A percentile compares a stretch with the other conserved stretches of the same genome.
Conservation (phyloP, 2,888 invertebrate species). For the Drosophila fulvimacula region DNA sequence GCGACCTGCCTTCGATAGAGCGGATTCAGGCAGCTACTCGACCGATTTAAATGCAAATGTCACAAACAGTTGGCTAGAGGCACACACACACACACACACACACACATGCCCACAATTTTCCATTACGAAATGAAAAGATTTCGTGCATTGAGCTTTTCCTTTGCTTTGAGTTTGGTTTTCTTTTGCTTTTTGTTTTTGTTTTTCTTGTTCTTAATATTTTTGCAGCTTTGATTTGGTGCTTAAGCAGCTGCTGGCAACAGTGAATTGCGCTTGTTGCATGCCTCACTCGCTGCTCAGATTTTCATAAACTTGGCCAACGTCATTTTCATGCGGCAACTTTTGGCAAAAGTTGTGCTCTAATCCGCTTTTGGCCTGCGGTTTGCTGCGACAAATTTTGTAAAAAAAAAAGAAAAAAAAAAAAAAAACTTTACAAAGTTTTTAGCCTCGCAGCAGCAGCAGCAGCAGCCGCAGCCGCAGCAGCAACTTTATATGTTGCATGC, state of each 20-base stretch:
- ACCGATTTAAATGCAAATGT: constrained; percentile 60
- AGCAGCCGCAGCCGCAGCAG: not conserved
- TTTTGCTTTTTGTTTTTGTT: constrained; percentile 5
- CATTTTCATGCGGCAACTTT: constrained; percentile 38
- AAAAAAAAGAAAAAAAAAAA: not conserved
- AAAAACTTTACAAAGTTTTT: constrained; percentile 43
- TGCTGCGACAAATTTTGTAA: constrained; percentile 39
- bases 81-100: constrained; percentile 8
- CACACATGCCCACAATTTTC: constrained; percentile 31
- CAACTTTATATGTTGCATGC: constrained; percentile 48
- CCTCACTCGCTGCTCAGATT: constrained; percentile 27
- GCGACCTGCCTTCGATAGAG: not conserved
- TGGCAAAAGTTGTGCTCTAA: constrained; percentile 31
- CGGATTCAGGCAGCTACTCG: constrained; percentile 3
- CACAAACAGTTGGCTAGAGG: constrained; percentile 32
- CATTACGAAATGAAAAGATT: constrained; percentile 55
- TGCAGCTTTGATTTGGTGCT: constrained; percentile 45
- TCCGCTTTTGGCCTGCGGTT: constrained; percentile 57
- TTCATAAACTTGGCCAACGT: constrained; percentile 51
- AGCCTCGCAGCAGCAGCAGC: not conserved
- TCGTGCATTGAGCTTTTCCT: constrained; percentile 20
- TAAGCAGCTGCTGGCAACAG: constrained; percentile 22
- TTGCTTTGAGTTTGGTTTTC: constrained; percentile 16
- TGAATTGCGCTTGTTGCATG: constrained; percentile 37
- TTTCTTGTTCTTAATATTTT: not conserved